Percentiles rank a stretch among this genome's conserved stretches.
Conservation (phyloP, 2,797 vertebrate genomes). For the Tenualosa thibaudeaui region DNA sequence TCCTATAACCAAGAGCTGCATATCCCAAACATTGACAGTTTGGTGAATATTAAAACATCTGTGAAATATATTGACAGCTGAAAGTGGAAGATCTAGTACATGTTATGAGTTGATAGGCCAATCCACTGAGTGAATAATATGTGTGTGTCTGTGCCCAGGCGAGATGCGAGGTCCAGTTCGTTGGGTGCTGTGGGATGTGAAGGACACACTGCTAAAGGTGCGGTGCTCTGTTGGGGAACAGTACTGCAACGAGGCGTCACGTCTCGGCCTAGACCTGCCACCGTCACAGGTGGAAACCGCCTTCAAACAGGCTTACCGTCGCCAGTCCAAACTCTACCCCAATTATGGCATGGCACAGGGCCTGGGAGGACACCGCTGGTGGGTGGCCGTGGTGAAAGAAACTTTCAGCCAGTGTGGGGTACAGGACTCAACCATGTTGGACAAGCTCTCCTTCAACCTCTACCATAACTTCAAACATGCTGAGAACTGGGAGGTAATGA, state of each 20-base stretch:
- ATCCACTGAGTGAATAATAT: neutral
- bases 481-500: conserved; percentile 82
- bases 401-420: conserved; percentile 81
- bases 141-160: neutral
- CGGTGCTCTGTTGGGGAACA: conserved; percentile 81
- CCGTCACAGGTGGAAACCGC: conserved; percentile 67
- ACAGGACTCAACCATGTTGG: conserved; percentile 65
- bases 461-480: conserved; percentile 80
- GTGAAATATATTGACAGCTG: too few relatives aligned
- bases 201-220: conserved; percentile 88
- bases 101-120: too few relatives aligned
- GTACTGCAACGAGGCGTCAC: conserved; percentile 80
- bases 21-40: too few relatives aligned
- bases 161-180: conserved; percentile 73
- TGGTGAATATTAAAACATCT: too few relatives aligned
- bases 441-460: conserved; percentile 75
- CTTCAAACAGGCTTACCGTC: conserved; percentile 72
- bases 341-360: conserved; percentile 84
- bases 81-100: too few relatives aligned
- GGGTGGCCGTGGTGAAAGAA: conserved; percentile 77
- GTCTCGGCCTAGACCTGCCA: conserved; percentile 72
- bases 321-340: conserved; percentile 75
- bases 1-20: too few relatives aligned
- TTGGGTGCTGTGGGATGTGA: conserved; percentile 92
- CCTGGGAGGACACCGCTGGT: conserved; percentile 84